Evolutionary conservation across 1,140 invertebrate species (phyloP), one percentile per base, ranked within the genome.

Genomic region (Zaprionus camerounensis): DNA sequence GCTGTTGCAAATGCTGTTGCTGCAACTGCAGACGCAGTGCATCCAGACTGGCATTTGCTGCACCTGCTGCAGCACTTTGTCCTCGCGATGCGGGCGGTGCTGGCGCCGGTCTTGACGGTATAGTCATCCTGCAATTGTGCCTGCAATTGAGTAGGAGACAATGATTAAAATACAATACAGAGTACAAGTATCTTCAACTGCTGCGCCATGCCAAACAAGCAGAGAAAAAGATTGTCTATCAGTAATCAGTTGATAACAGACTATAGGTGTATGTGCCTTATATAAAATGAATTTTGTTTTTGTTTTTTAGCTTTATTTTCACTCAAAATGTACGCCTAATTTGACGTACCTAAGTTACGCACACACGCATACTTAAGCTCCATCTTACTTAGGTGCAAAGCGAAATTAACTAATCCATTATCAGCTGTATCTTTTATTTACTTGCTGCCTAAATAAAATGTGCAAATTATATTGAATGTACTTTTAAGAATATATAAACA

Each of bases 61-160:
- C 91, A n/a, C 84, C 87, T 28, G 81, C 91, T 22, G 87, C 91
- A 22, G 91, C 91, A 61, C 65, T 82, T 53, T 91, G 86, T 17
- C 75, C 81, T 36, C 80, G 74, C 24, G 88, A 81, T 6, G 73
- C 76, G 15, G 93, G 93, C 28, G 93, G 93, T 4, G 93, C 92
- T 2, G 93, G 93, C 24, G 93, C 93, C 58, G 92, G 92, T 61
- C 93, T 69, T 34, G 92, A 90, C 55, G 92, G 93, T 64, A 93
- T 88, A 51, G 93, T 93, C 82, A 93, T 93, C 13, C 34, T 77
- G 24, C 24, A 26, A 26, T 6, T 2, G 46, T 20, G 36, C 53
- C 81, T 88, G 71, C 49, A 69, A 73, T 17, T 7, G 22, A 20
- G 7, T 6, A 31, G 31, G 53, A 58, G 17, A 58, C 56, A 58